Evolutionary conservation across 2,113 vertebrate species (phyloP).

Genomic region (Trematocara zebra): DNA sequence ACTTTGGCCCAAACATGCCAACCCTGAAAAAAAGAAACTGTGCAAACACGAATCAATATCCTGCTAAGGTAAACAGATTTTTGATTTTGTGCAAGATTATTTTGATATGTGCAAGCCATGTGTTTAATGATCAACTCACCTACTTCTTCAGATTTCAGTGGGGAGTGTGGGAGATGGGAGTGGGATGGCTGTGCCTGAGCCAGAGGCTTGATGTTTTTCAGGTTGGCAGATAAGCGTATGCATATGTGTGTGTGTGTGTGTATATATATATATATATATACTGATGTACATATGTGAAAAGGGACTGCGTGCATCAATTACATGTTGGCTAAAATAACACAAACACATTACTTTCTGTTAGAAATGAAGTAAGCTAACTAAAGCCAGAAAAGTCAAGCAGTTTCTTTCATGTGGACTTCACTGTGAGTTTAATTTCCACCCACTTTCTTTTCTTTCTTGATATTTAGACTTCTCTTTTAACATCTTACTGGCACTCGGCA

Average conservation of each 20-base stretch:
- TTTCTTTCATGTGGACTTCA: not conserved
- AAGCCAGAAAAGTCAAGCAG: not conserved
- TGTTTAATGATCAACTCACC: not conserved
- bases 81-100: not conserved
- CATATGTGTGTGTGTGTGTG: not conserved
- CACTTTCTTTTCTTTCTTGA: not conserved
- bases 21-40: not conserved
- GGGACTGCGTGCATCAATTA: not conserved
- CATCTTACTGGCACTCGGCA: not conserved
- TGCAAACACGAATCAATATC: not conserved
- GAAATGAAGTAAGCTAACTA: not conserved
- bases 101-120: not conserved
- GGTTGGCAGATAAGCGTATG: not conserved
- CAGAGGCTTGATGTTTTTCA: not conserved
- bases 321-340: not conserved
- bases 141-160: not conserved
- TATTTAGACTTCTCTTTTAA: not conserved
- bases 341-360: not conserved
- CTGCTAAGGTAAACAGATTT: not conserved
- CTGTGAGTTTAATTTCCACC: not conserved
- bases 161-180: not conserved
- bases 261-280: no score
- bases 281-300: not conserved
- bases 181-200: not conserved
- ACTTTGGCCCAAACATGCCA: not conserved